phyloP scores from a whole-genome alignment of 2,888 invertebrate genomes.

The Eupithecia tripunctaria region DNA sequence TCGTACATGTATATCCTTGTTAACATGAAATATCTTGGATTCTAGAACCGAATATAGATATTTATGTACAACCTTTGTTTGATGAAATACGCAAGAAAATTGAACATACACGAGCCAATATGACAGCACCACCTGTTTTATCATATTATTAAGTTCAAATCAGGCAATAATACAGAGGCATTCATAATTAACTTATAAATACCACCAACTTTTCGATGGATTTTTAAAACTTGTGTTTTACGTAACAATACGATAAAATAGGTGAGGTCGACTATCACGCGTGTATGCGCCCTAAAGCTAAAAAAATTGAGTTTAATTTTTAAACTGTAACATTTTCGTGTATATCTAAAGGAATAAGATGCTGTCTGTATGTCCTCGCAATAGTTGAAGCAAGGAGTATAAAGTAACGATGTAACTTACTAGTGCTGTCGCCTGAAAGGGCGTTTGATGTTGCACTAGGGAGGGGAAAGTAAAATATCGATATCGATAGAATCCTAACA shows the following conservation, averaged over 20 bases:
- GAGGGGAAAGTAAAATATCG: conserved; percentile 39
- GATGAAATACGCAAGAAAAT: not conserved
- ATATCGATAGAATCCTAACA: conserved; percentile 1
- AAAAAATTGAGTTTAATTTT: not conserved
- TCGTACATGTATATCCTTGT: not conserved
- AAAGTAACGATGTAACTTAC: conserved; percentile 42
- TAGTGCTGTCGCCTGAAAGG: conserved; percentile 51
- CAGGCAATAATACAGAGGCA: too few relatives aligned
- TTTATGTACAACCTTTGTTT: not conserved
- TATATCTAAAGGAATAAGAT: not conserved
- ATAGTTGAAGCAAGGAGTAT: conserved; percentile 24
- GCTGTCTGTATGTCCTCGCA: conserved; percentile 6
- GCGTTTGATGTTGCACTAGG: conserved; percentile 54
- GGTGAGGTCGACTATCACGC: too few relatives aligned
- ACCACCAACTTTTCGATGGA: too few relatives aligned
- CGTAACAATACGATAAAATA: too few relatives aligned
- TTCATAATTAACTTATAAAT: too few relatives aligned
- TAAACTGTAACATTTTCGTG: not conserved
- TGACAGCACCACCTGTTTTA: too few relatives aligned
- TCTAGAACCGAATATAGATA: not conserved
- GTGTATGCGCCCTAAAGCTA: too few relatives aligned
- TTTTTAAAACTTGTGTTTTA: too few relatives aligned
- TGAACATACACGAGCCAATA: too few relatives aligned
- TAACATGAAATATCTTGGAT: not conserved
- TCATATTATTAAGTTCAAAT: too few relatives aligned